Evolutionary conservation across 2,888 invertebrate species (phyloP).

Genomic region (Crioceris asparagi): DNA sequence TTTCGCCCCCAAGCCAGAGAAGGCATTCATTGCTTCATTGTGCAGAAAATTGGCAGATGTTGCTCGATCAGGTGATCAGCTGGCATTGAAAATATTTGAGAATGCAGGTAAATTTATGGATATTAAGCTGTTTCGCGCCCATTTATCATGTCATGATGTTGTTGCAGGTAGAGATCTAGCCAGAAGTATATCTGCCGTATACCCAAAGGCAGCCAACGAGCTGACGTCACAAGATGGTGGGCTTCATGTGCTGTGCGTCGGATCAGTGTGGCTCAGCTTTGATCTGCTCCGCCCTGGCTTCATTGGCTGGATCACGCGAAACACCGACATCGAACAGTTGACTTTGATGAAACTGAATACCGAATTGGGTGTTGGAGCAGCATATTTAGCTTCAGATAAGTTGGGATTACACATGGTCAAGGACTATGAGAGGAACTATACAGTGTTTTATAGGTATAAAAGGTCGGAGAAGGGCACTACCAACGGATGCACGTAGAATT

Average conservation of each 20-base stretch:
- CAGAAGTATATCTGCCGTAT: conserved; percentile 52
- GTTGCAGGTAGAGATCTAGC: conserved; percentile 45
- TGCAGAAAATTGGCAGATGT: conserved; percentile 58
- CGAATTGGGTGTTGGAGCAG: conserved; percentile 76
- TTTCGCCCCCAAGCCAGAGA: conserved; percentile 74
- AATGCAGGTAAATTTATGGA: conserved; percentile 47
- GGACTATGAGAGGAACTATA: conserved; percentile 59
- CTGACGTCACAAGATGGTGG: conserved; percentile 46
- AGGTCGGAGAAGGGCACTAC: too few species aligned
- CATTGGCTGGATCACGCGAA: conserved; percentile 41
- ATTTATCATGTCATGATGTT: too few species aligned
- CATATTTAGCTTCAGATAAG: conserved; percentile 70
- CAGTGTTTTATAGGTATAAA: conserved; percentile 43
- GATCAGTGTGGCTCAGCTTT: conserved; percentile 95
- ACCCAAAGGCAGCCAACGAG: conserved; percentile 49
- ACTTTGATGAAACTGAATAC: conserved; percentile 59
- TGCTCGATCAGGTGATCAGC: conserved; percentile 61
- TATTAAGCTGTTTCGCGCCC: too few species aligned
- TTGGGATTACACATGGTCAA: conserved; percentile 52
- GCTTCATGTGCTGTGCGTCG: conserved; percentile 70
- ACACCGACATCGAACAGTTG: conserved; percentile 43
- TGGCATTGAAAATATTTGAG: conserved; percentile 59
- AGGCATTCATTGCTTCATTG: conserved; percentile 63
- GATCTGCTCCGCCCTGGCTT: conserved; percentile 63
- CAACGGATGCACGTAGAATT: too few species aligned